Evolutionary conservation across 92 coral and sea anemone species (phyloP).

Genomic region (Parazoanthus swiftii): DNA sequence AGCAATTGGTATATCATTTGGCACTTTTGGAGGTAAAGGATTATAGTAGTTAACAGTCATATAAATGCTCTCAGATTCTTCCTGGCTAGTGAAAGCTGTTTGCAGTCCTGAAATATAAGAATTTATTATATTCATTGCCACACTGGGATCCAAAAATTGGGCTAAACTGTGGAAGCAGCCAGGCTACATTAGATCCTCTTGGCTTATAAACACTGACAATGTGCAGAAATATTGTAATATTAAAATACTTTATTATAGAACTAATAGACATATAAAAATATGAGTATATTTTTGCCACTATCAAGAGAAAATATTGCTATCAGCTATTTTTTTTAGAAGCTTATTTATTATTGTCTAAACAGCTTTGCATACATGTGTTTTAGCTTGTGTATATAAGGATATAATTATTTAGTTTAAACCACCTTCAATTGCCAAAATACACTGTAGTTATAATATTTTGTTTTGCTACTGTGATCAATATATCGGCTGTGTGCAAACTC

Average conservation of each 20-base stretch:
- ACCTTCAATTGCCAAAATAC: neutral
- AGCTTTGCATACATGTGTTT: neutral
- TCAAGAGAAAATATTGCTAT: conserved; percentile 23
- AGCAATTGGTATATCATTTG: too few relatives aligned
- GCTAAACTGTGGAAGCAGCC: too few relatives aligned
- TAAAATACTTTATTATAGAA: neutral
- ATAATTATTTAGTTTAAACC: neutral
- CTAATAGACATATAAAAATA: neutral
- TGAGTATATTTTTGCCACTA: conserved; percentile 24
- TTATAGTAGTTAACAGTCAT: too few relatives aligned
- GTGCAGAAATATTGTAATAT: neutral
- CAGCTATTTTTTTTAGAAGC: conserved; percentile 23
- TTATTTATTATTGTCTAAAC: conserved; percentile 17
- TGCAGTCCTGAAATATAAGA: too few relatives aligned
- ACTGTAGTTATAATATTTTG: neutral
- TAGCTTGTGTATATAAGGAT: neutral
- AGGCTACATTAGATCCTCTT: neutral
- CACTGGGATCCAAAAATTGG: too few relatives aligned
- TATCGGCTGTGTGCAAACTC: too few relatives aligned
- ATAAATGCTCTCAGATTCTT: too few relatives aligned
- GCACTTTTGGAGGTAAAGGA: too few relatives aligned
- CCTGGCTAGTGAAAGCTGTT: too few relatives aligned
- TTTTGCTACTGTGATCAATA: neutral
- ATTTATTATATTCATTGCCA: too few relatives aligned
- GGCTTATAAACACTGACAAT: neutral